Evolutionary conservation across 2,113 vertebrate genomes (phyloP).

Genomic region (Zosterops borbonicus): DNA sequence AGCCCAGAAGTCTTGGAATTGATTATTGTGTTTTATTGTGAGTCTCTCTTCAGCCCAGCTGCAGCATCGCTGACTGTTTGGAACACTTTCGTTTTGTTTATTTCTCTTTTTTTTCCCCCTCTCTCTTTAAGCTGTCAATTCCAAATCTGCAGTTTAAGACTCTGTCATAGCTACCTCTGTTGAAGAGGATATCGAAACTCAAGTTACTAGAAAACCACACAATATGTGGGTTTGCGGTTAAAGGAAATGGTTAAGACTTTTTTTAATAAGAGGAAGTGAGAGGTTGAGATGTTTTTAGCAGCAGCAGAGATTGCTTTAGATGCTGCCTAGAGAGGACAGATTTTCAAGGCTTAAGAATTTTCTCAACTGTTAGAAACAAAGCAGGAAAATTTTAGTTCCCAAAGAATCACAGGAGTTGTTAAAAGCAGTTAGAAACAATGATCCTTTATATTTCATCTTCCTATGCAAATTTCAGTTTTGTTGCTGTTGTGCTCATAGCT

Average conservation of each 20-base stretch:
- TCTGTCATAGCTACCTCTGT: not conserved
- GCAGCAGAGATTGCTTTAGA: not conserved
- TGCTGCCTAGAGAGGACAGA: not conserved
- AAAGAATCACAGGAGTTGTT: not conserved
- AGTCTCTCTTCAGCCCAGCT: not conserved
- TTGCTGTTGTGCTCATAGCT: not conserved
- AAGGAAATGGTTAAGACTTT: slow-evolving; percentile 68
- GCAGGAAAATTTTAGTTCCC: not conserved
- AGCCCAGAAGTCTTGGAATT: not conserved
- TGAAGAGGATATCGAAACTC: not conserved
- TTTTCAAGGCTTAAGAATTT: not conserved
- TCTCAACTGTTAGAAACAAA: not conserved
- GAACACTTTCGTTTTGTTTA: not conserved
- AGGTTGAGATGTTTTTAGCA: not conserved
- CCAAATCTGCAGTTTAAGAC: not conserved
- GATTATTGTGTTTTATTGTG: not conserved
- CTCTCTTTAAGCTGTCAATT: not conserved
- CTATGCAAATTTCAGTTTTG: not conserved
- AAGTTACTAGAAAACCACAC: slow-evolving; percentile 5
- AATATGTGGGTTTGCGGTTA: slow-evolving; percentile 79
- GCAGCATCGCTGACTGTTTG: not conserved
- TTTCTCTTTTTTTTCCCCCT: fast-evolving
- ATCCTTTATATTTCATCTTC: not conserved
- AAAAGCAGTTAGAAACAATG: not conserved
- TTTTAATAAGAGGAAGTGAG: slow-evolving; percentile 75